A percentile compares a stretch with the other conserved stretches of the same genome.
Evolutionary conservation across 2,888 invertebrate genomes (phyloP).

Genomic region (Pegoplata infirma): DNA sequence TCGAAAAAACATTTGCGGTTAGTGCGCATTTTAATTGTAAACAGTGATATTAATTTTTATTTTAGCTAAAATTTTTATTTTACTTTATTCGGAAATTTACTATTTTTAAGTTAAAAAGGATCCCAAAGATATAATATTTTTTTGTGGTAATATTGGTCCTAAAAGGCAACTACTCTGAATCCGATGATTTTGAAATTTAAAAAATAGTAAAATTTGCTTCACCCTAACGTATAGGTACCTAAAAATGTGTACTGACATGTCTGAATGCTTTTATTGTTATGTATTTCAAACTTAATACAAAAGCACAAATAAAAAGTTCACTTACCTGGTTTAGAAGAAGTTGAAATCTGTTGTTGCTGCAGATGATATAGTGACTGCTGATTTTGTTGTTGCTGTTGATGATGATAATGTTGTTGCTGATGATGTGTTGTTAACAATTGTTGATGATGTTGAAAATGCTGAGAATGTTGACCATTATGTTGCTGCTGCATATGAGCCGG

Average conservation of each 20-base stretch:
- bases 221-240: too few relatives aligned
- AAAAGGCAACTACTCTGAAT: too few relatives aligned
- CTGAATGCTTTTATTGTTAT: constrained; percentile 4
- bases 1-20: too few relatives aligned
- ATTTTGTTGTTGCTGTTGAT: constrained; percentile 70
- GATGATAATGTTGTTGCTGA: constrained; percentile 68
- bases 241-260: not conserved
- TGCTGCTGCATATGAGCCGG: constrained; percentile 66
- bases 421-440: constrained; percentile 69
- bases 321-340: constrained; percentile 76
- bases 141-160: too few relatives aligned
- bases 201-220: too few relatives aligned
- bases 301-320: constrained; percentile 38
- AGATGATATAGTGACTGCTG: constrained; percentile 60
- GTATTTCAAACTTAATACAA: not conserved
- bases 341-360: constrained; percentile 69
- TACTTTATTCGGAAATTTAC: too few relatives aligned
- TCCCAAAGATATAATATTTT: too few relatives aligned
- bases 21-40: too few relatives aligned
- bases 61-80: too few relatives aligned
- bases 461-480: constrained; percentile 66
- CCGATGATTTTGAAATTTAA: too few relatives aligned
- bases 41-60: too few relatives aligned
- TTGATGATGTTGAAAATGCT: constrained; percentile 68
- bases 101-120: too few relatives aligned